Conservation (phyloP, 2,888 invertebrate species). For the Congeria kusceri region DNA sequence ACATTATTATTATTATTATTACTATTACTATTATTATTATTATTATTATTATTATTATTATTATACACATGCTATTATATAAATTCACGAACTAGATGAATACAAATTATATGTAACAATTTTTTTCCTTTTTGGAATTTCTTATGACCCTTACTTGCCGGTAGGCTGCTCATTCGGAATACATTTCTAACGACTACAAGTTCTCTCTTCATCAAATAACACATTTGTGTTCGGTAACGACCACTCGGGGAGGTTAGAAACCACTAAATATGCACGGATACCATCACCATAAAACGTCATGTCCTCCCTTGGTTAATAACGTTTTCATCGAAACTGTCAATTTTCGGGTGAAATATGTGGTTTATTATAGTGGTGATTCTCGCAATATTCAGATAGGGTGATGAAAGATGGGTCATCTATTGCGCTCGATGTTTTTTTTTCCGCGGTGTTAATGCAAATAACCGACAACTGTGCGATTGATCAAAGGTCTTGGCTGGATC, state of each 20-base stretch:
- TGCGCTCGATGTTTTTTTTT: constrained; percentile 37
- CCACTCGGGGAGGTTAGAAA: constrained; percentile 3
- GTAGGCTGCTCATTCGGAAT: too few relatives aligned
- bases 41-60: too few relatives aligned
- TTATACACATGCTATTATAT: too few relatives aligned
- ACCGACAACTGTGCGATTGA: constrained; percentile 37
- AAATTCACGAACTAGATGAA: too few relatives aligned
- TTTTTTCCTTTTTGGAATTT: too few relatives aligned
- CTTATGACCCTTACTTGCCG: too few relatives aligned
- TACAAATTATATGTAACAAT: too few relatives aligned
- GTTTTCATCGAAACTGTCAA: constrained; percentile 43
- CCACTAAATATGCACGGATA: constrained; percentile 8
- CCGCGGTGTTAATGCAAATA: constrained; percentile 60
- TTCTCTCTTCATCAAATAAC: too few relatives aligned
- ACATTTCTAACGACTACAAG: too few relatives aligned
- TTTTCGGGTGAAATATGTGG: constrained; percentile 26
- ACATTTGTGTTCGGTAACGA: neutral
- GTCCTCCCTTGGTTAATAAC: constrained; percentile 19
- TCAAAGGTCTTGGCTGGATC: constrained; percentile 43
- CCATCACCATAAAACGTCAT: constrained; percentile 39
- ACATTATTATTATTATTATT: too few relatives aligned
- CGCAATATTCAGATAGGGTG: constrained; percentile 37
- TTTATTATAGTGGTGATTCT: constrained; percentile 43
- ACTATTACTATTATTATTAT: too few relatives aligned
- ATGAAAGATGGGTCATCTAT: constrained; percentile 55